phyloP scores from a whole-genome alignment of 2,888 invertebrate species.

The Caenorhabditis zanzibari region DNA sequence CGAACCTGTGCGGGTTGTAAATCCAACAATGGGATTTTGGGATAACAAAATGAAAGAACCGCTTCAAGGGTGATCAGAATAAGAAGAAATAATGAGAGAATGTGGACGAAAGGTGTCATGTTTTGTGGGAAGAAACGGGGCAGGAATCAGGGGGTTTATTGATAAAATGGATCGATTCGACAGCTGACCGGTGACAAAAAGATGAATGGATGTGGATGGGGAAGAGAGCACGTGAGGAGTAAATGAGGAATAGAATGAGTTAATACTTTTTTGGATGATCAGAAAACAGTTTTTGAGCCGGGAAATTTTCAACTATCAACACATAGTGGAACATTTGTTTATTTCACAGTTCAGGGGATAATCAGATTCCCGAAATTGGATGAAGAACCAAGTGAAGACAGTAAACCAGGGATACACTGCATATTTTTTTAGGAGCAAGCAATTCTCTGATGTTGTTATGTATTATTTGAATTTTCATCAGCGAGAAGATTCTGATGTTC shows the following conservation, averaged over 20 bases:
- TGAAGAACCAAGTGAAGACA: no score
- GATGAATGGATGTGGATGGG: slow-evolving; percentile 29
- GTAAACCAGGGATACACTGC: no score
- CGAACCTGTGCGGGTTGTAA: slow-evolving; percentile 51
- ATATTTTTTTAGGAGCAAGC: no score
- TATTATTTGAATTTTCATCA: no score
- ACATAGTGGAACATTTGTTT: no score
- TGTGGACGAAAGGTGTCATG: slow-evolving; percentile 29
- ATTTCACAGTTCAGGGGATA: no score
- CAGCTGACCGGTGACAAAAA: slow-evolving; percentile 54
- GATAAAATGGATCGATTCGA: slow-evolving; percentile 33
- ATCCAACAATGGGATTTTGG: slow-evolving; percentile 54
- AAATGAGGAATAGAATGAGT: neutral
- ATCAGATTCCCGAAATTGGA: no score
- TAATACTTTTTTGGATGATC: neutral
- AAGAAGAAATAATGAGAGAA: slow-evolving; percentile 11
- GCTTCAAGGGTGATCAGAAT: slow-evolving; percentile 27
- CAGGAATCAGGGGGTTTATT: slow-evolving; percentile 26
- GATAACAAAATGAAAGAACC: slow-evolving; percentile 51
- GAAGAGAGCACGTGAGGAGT: slow-evolving; percentile 27
- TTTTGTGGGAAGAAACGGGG: slow-evolving; percentile 9
- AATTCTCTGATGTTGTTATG: no score
- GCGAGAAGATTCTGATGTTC: no score
- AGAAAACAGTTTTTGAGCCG: neutral
- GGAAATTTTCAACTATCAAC: neutral